Percentiles rank a stretch among this genome's conserved stretches.
Conservation (phyloP, 2,113 vertebrate genomes). For the Candoia aspera region DNA sequence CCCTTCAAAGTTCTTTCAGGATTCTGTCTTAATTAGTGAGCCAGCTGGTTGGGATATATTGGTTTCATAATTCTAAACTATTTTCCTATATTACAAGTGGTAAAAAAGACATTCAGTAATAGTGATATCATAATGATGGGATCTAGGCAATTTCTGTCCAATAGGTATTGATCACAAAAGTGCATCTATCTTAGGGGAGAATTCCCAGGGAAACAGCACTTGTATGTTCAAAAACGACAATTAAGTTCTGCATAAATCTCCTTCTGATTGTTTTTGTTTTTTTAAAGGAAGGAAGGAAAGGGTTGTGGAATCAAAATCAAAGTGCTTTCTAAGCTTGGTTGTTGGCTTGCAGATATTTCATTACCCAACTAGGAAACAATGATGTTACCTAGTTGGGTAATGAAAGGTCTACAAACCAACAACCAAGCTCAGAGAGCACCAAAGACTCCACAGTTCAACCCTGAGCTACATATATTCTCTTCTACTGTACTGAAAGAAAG, state of each 20-base stretch:
- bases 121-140: not conserved
- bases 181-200: not conserved
- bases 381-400: no score
- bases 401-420: no score
- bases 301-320: not conserved
- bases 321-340: not conserved
- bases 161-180: not conserved
- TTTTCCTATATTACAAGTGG: not conserved
- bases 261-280: not conserved
- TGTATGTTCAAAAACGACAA: not conserved
- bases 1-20: not conserved
- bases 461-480: not conserved
- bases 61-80: not conserved
- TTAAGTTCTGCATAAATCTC: not conserved
- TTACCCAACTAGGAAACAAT: not conserved
- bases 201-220: not conserved
- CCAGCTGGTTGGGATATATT: not conserved
- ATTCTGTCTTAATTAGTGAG: not conserved
- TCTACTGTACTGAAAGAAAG: not conserved
- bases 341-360: not conserved
- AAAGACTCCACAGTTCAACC: not conserved
- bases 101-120: not conserved
- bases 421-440: no score
- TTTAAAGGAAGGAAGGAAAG: not conserved
- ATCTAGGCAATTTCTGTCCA: not conserved